These are phyloP conservation scores for Agonopterix subpropinquella DNA, from an alignment of 2,888 invertebrate genomes.

Conservation along the genomic window DNA sequence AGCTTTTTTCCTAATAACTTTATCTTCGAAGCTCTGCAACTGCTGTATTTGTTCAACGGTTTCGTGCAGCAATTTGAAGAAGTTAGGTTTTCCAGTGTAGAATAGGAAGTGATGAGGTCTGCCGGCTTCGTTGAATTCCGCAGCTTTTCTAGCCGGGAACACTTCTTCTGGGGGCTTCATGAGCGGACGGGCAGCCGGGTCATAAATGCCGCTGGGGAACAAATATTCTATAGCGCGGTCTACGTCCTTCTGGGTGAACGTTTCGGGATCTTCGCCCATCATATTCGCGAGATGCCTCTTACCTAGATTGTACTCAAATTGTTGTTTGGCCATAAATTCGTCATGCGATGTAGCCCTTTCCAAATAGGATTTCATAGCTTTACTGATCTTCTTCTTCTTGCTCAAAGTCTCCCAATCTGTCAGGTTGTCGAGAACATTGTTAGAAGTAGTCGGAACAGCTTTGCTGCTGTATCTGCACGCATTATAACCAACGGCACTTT, in stretches of 20 bases:
- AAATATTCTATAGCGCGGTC: conserved; percentile 93
- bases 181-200: conserved; percentile 88
- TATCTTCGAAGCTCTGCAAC: conserved; percentile 82
- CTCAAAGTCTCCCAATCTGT: conserved; percentile 62
- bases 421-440: conserved; percentile 37
- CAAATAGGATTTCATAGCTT: conserved; percentile 93
- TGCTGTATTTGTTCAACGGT: conserved; percentile 81
- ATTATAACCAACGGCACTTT: conserved; percentile 25
- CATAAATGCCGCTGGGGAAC: conserved; percentile 96
- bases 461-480: conserved; percentile 35
- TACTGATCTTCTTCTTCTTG: conserved; percentile 81
- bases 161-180: conserved; percentile 93
- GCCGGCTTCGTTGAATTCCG: conserved; percentile 93
- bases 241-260: conserved; percentile 90
- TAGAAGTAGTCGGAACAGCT: conserved; percentile 13
- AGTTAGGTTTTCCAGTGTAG: conserved; percentile 93
- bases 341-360: conserved; percentile 88
- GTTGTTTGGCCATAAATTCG: conserved; percentile 87
- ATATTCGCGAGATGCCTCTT: conserved; percentile 98
- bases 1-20: conserved; percentile 78
- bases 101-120: conserved; percentile 94
- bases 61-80: conserved; percentile 88
- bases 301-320: conserved; percentile 90
- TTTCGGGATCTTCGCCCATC: conserved; percentile 96
- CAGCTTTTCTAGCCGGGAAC: conserved; percentile 89